Evolutionary conservation across 2,888 invertebrate genomes (phyloP).

Genomic region (Parapristionchus giblindavisi): DNA sequence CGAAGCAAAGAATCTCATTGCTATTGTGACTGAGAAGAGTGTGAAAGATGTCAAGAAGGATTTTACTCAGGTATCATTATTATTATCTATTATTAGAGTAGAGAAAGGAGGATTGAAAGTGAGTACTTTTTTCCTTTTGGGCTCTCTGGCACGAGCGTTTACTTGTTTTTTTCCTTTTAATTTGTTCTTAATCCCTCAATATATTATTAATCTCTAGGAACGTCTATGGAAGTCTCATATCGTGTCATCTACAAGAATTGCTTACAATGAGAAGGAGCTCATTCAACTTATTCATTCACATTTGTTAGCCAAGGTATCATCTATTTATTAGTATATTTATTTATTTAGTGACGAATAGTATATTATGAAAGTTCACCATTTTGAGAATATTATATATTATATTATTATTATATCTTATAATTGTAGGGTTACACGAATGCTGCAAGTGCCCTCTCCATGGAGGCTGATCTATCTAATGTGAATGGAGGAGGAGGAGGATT

Average conservation of each 20-base stretch:
- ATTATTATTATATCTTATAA: background rate
- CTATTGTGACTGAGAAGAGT: constrained; percentile 71
- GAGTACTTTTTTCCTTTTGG: no score
- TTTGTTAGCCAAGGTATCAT: constrained; percentile 25
- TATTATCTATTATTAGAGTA: no score
- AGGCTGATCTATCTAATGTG: constrained; percentile 51
- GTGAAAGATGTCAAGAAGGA: constrained; percentile 39
- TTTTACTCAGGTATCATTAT: constrained; percentile 31
- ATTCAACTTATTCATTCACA: constrained; percentile 84
- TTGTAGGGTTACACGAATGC: constrained; percentile 41
- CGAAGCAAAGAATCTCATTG: constrained; percentile 87
- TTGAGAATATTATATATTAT: no score
- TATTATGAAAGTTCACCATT: no score
- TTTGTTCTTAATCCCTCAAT: background rate
- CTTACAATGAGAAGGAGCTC: constrained; percentile 91
- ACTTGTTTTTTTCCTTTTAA: background rate
- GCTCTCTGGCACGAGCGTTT: background rate
- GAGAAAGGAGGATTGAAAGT: no score
- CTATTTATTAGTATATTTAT: no score
- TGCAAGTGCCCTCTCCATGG: constrained; percentile 45
- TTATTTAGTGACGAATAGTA: no score
- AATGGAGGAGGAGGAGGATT: background rate
- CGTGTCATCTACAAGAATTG: constrained; percentile 93
- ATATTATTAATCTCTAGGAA: constrained; percentile 46
- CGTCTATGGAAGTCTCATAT: constrained; percentile 79